These are phyloP conservation scores for Pocillopora damicornis DNA, from an alignment of 64 coral and sea anemone genomes.

Conservation along the genomic window DNA sequence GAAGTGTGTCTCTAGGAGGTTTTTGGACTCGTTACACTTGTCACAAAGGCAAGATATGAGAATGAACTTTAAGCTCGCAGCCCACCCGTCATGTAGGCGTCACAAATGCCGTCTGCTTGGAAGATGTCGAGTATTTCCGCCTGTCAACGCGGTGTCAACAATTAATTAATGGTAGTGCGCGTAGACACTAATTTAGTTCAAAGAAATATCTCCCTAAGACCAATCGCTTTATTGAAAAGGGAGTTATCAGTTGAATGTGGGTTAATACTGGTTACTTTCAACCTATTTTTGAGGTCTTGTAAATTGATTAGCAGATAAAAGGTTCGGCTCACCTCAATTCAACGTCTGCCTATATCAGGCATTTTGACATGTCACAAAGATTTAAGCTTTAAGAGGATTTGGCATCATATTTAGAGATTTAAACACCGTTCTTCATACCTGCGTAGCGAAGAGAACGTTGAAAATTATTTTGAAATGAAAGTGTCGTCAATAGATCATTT, in stretches of 20 bases:
- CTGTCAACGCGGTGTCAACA: slow-evolving; percentile 43
- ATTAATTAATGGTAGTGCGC: slow-evolving; percentile 41
- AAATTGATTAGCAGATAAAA: not conserved
- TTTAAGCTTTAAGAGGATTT: slow-evolving; percentile 19
- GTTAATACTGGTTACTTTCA: not conserved
- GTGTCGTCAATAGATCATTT: not conserved
- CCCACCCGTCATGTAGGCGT: slow-evolving; percentile 33
- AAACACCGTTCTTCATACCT: not conserved
- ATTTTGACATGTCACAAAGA: slow-evolving; percentile 12
- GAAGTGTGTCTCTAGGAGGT: slow-evolving; percentile 1
- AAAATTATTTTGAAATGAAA: slow-evolving; percentile 17
- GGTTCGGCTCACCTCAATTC: not conserved
- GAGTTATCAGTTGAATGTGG: not conserved
- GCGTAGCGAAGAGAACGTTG: not conserved
- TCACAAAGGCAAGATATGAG: not conserved
- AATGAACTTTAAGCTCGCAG: not conserved
- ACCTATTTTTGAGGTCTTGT: not conserved
- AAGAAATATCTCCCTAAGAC: not conserved
- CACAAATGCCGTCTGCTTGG: slow-evolving; percentile 35
- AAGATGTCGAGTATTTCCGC: slow-evolving; percentile 45
- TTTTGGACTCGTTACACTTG: not conserved
- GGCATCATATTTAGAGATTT: not conserved
- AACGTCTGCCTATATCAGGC: not conserved
- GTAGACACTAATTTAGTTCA: slow-evolving; percentile 18
- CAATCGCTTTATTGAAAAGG: not conserved